phyloP scores from a whole-genome alignment of 2,113 vertebrate species.

The Prolemur simus region DNA sequence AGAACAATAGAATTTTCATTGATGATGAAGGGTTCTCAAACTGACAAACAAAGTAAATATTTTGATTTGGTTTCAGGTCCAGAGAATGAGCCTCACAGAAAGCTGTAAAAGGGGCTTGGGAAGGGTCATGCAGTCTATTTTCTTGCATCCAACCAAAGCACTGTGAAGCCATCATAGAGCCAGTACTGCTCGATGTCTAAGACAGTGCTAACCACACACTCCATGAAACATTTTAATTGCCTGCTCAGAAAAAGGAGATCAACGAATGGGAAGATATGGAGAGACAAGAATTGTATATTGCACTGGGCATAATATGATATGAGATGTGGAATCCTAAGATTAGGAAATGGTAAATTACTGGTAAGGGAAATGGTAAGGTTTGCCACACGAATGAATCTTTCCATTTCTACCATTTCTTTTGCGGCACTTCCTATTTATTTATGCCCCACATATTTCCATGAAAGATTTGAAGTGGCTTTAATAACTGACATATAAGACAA shows the following conservation, averaged over 20 bases:
- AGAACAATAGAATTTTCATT: conserved; percentile 22
- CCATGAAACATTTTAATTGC: not conserved
- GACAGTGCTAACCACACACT: not conserved
- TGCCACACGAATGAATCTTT: not conserved
- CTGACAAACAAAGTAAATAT: conserved; percentile 14
- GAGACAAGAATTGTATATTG: not conserved
- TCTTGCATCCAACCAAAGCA: not conserved
- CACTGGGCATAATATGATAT: not conserved
- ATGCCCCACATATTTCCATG: not conserved
- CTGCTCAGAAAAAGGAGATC: not conserved
- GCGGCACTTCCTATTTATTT: not conserved
- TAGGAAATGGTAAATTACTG: conserved; percentile 34
- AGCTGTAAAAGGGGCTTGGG: not conserved
- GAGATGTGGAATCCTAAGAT: not conserved
- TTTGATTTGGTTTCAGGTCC: not conserved
- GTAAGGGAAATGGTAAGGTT: not conserved
- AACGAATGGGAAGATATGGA: not conserved
- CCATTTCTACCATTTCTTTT: conserved; percentile 20
- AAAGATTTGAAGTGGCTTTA: conserved; percentile 49
- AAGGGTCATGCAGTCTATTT: not conserved
- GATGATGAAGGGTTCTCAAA: not conserved
- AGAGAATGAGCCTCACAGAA: not conserved
- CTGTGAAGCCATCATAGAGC: not conserved
- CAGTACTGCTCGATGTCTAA: not conserved
- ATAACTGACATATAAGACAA: conserved; percentile 52